A percentile compares a stretch with the other conserved stretches of the same genome.
These are phyloP conservation scores for Pogona vitticeps DNA, from an alignment of 2,113 vertebrate genomes.

Conservation along the genomic window DNA sequence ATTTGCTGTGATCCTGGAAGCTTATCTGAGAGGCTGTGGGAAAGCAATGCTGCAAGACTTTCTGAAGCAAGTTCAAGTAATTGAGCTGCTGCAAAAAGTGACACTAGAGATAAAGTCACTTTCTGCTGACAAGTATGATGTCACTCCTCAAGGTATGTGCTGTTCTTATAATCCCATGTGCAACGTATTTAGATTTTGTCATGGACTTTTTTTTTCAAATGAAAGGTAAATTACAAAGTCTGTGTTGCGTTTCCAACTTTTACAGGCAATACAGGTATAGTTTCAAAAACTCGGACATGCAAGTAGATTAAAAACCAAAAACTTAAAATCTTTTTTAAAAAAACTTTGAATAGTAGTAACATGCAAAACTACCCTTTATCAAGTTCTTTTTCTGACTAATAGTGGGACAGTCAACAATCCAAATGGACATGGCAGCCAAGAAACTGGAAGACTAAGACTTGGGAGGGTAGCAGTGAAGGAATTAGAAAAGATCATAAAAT, in stretches of 20 bases:
- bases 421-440: no score
- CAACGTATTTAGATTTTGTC: not conserved
- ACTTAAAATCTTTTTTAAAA: not conserved
- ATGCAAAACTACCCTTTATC: no score
- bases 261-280: not conserved
- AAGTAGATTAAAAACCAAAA: not conserved
- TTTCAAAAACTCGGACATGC: not conserved
- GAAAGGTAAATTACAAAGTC: not conserved
- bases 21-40: slow-evolving; percentile 94
- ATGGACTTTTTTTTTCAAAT: not conserved
- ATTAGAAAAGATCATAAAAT: no score
- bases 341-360: no score
- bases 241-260: not conserved
- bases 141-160: slow-evolving; percentile 91
- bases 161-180: not conserved
- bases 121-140: slow-evolving; percentile 93
- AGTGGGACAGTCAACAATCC: no score
- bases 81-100: slow-evolving; percentile 91
- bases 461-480: no score
- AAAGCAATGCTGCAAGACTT: slow-evolving; percentile 92
- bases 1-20: slow-evolving; percentile 93
- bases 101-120: slow-evolving; percentile 92
- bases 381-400: no score
- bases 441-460: no score
- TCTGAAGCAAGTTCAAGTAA: slow-evolving; percentile 92